Evolutionary conservation across 2,888 invertebrate genomes (phyloP).

Genomic region (Pachydiplax longipennis): DNA sequence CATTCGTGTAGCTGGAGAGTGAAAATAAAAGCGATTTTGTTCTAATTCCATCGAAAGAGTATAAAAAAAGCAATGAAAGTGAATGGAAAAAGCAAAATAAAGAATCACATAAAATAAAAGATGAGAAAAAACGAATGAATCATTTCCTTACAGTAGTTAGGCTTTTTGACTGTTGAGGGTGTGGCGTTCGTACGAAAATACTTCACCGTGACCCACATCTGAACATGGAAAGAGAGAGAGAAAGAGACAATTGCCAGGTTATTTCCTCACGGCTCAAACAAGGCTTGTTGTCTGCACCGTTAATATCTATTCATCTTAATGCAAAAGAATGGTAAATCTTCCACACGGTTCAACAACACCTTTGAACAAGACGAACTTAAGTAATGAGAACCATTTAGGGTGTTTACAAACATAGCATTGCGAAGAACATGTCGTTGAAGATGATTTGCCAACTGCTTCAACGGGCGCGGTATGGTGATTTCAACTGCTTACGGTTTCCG

Average conservation of each 20-base stretch:
- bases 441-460: too few relatives aligned
- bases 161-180: slow-evolving; percentile 44
- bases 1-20: slow-evolving; percentile 20
- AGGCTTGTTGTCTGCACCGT: slow-evolving; percentile 30
- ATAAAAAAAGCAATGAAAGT: slow-evolving; percentile 23
- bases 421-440: too few relatives aligned
- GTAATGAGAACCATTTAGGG: too few relatives aligned
- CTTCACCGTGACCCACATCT: slow-evolving; percentile 44
- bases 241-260: slow-evolving; percentile 41
- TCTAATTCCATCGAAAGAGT: slow-evolving; percentile 31
- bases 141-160: slow-evolving; percentile 43
- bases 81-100: slow-evolving; percentile 13
- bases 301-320: slow-evolving; percentile 7
- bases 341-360: slow-evolving; percentile 31
- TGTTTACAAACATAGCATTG: too few relatives aligned
- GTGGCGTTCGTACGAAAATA: slow-evolving; percentile 37
- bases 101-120: slow-evolving; percentile 9
- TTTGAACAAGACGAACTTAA: slow-evolving; percentile 21
- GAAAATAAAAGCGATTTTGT: slow-evolving; percentile 21
- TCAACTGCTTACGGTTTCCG: too few relatives aligned
- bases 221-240: slow-evolving; percentile 41
- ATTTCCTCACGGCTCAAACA: slow-evolving; percentile 38
- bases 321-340: neutral
- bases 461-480: too few relatives aligned
- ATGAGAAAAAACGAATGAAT: slow-evolving; percentile 44